Evolutionary conservation across 2,113 vertebrate species (phyloP).

Genomic region (Tragelaphus buxtoni): DNA sequence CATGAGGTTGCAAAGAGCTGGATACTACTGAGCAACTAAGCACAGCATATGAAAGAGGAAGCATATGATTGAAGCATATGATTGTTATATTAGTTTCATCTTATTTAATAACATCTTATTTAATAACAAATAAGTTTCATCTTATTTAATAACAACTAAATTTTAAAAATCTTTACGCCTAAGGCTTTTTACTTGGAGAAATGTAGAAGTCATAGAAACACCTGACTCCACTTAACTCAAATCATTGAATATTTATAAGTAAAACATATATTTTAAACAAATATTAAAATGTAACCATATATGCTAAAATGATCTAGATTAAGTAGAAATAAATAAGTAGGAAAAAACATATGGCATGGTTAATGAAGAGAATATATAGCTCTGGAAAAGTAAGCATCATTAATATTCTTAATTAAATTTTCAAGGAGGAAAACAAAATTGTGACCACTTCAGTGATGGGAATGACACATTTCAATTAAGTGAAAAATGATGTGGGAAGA

Average conservation of each 20-base stretch:
- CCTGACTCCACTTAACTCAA: background rate
- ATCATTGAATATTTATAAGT: background rate
- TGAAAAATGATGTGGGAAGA: background rate
- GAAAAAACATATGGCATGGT: background rate
- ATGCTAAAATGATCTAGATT: background rate
- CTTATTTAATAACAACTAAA: background rate
- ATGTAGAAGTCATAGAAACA: background rate
- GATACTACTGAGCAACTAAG: background rate
- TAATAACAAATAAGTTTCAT: too few relatives aligned
- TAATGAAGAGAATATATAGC: background rate
- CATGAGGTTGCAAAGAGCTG: fast-evolving
- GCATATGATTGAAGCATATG: background rate
- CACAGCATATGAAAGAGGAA: background rate
- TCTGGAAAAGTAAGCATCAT: background rate
- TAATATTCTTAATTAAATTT: background rate
- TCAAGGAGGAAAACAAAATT: background rate
- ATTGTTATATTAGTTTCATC: background rate
- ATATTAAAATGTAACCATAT: background rate
- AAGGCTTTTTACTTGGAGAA: background rate
- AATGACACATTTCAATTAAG: background rate
- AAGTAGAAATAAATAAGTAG: background rate
- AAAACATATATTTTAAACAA: background rate
- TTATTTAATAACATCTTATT: background rate
- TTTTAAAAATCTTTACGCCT: background rate
- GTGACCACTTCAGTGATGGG: background rate